Base-by-base conservation (phyloP, 1,140 invertebrate genomes). In the Ceratoteleas bidentatus region DNA sequence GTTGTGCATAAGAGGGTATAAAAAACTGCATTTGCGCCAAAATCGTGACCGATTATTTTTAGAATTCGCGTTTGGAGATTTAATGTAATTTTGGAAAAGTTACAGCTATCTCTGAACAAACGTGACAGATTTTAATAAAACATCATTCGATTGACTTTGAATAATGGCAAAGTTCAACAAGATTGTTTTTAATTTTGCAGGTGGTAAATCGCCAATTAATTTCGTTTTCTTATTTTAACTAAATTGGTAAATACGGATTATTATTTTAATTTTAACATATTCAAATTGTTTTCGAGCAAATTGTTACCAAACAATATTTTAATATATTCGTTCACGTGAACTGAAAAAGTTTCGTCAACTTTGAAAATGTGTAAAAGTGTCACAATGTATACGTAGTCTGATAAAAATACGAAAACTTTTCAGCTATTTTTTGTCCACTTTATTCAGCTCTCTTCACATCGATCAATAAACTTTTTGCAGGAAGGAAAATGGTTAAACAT, bases 391-490 rank as follows among this genome's bases (percentile, higher is more conserved):
- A 45, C 10, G 56, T 24, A 38, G 43, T 60, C 56, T 60, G 43
- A 70, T 61, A 60, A 70, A 70, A 70, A 70, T 61, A 45, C 49
- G 38, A 70, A 61, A 66, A 70, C n/a, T 60, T 70, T 61, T 52
- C 24, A 34, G 24, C 45, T 53, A 60, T 70, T 70, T 70, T 70
- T 70, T 61, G 43, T 52, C 34, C 15, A 47, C 36, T 70, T 52
- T 60, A 70, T 70, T 61, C 24, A 32, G 45, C 45, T 52, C n/a
- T 61, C 8, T 6, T 50, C 32, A 33, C 53, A 53, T 61, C 49
- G 56, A 61, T 70, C 68, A 70, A 34, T 45, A 61, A 70, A 70
- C 52, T 69, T 58, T 53, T 49, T 40, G 1, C 13, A 36, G 7
- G 34, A 10, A 36, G 16, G 36, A 62, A 62, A 50, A 49, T 62